Evolutionary conservation across 2,888 invertebrate genomes (phyloP).

Genomic region (Pimpla rufipes): DNA sequence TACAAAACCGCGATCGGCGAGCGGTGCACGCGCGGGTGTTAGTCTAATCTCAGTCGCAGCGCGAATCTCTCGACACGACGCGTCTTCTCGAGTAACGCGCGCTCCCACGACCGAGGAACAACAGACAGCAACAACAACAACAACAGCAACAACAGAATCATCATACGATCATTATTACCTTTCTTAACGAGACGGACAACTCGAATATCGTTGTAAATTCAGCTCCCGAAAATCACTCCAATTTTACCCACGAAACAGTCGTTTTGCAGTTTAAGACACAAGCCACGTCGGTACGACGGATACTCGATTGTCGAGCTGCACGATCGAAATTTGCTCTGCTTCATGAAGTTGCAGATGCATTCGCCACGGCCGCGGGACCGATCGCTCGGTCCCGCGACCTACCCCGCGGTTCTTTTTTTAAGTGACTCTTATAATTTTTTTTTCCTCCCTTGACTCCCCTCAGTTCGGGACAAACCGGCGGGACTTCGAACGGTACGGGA

Average conservation of each 20-base stretch:
- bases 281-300: constrained; percentile 1
- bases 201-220: constrained; percentile 30
- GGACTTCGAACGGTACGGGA: constrained; percentile 14
- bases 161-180: constrained; percentile 22
- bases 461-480: constrained; percentile 32
- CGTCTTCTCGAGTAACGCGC: constrained; percentile 23
- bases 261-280: constrained; percentile 3
- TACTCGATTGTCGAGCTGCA: constrained; percentile 26
- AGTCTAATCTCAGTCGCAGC: constrained; percentile 5
- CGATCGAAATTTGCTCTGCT: constrained; percentile 60
- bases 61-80: neutral
- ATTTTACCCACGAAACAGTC: neutral
- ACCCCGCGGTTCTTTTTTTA: constrained; percentile 28
- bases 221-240: neutral
- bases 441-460: neutral
- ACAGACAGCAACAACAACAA: constrained; percentile 1
- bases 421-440: constrained; percentile 17
- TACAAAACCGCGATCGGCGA: constrained; percentile 2
- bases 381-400: constrained; percentile 14
- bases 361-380: constrained; percentile 44
- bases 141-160: constrained; percentile 15
- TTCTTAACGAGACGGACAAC: constrained; percentile 8
- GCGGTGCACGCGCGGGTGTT: neutral
- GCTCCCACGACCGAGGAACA: neutral
- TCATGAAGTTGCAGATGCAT: constrained; percentile 67